phyloP scores from a whole-genome alignment of 2,797 vertebrate genomes.

The Eulemur mongoz region DNA sequence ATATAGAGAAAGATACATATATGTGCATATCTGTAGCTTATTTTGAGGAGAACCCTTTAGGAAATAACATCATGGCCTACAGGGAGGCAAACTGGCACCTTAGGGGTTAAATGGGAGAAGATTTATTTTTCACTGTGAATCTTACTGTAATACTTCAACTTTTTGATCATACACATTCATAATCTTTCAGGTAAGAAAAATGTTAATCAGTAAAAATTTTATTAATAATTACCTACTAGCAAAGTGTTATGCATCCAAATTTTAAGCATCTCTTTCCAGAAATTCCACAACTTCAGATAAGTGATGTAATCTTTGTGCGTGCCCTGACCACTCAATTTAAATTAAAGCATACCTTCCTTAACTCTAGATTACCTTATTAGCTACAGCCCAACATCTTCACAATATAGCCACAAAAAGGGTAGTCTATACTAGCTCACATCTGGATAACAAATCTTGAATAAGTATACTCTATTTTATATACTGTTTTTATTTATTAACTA shows the following conservation, averaged over 20 bases:
- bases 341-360: neutral
- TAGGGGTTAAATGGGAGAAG: neutral
- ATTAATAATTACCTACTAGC: no score
- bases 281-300: neutral
- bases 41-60: neutral
- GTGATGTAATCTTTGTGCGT: neutral
- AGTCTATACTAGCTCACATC: neutral
- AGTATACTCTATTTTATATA: neutral
- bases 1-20: neutral
- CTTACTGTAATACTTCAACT: neutral
- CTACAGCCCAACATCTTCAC: neutral
- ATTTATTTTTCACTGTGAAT: neutral
- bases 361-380: neutral
- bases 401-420: neutral
- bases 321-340: neutral
- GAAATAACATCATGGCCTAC: neutral
- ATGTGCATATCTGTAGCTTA: neutral
- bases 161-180: neutral
- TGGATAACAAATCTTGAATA: neutral
- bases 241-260: no score
- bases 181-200: neutral
- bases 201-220: no score
- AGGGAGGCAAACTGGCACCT: neutral
- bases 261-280: neutral
- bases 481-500: neutral